phyloP scores from a whole-genome alignment of 1,140 invertebrate species.

The Scaptomyza hsui region DNA sequence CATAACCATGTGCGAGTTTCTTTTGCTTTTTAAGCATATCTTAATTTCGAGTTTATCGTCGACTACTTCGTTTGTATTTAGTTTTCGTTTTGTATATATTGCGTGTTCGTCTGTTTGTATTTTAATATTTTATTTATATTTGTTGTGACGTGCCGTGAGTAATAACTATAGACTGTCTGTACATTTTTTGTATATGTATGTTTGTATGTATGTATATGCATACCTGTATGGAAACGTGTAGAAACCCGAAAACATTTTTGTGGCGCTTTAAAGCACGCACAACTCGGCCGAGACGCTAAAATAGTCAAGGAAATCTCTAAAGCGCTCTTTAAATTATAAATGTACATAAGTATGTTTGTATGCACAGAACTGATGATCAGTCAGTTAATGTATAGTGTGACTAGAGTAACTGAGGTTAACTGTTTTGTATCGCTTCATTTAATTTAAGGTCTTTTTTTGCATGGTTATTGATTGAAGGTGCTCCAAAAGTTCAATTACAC shows the following conservation, averaged over 20 bases:
- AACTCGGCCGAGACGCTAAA: slow-evolving; percentile 52
- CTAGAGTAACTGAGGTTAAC: slow-evolving; percentile 34
- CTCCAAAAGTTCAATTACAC: slow-evolving; percentile 26
- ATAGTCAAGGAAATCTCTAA: slow-evolving; percentile 56
- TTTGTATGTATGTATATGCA: slow-evolving; percentile 6
- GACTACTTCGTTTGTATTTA: slow-evolving; percentile 43
- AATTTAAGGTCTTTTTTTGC: slow-evolving; percentile 32
- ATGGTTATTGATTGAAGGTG: slow-evolving; percentile 21
- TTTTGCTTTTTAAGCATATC: slow-evolving; percentile 73
- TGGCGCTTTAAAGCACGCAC: slow-evolving; percentile 61
- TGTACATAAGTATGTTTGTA: slow-evolving; percentile 26
- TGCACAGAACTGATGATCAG: slow-evolving; percentile 43
- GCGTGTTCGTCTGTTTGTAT: slow-evolving; percentile 27
- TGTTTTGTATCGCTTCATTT: slow-evolving; percentile 14
- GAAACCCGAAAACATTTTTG: slow-evolving; percentile 45
- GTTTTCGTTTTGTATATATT: slow-evolving; percentile 59
- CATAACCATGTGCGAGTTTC: slow-evolving; percentile 55
- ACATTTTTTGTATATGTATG: slow-evolving; percentile 16
- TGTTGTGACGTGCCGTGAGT: slow-evolving; percentile 77
- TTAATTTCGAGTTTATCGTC: slow-evolving; percentile 64
- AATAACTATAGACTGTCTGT: slow-evolving; percentile 64
- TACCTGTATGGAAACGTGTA: slow-evolving; percentile 52
- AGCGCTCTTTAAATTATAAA: slow-evolving; percentile 17
- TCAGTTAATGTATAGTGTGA: slow-evolving; percentile 27
- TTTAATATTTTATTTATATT: slow-evolving; percentile 64